Conservation (phyloP, 2,888 invertebrate genomes). For the Pachycephus smyrnensis region DNA sequence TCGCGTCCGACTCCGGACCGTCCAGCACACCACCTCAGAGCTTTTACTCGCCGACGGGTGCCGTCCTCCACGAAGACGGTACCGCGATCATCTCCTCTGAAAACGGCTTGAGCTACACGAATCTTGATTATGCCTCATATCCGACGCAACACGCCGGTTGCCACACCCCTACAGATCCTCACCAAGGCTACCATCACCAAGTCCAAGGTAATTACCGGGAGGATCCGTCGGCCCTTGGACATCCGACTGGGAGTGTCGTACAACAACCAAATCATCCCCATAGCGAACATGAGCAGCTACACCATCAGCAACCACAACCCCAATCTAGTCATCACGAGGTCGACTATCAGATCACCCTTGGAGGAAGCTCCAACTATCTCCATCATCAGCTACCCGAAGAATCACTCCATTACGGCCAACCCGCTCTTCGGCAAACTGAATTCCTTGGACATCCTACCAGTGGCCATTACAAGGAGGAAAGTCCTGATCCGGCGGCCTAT, state of each 20-base stretch:
- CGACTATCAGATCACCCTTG: conserved; percentile 66
- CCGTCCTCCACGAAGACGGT: conserved; percentile 65
- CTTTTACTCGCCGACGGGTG: conserved; percentile 58
- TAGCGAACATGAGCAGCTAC: conserved; percentile 50
- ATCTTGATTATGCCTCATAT: conserved; percentile 80
- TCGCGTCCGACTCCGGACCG: conserved; percentile 33
- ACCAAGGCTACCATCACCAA: conserved; percentile 70
- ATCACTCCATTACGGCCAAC: conserved; percentile 39
- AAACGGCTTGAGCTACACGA: conserved; percentile 90
- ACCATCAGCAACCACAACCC: conserved; percentile 48
- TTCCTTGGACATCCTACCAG: conserved; percentile 71
- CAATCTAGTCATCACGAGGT: conserved; percentile 23
- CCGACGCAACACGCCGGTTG: conserved; percentile 43
- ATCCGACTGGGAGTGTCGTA: conserved; percentile 33
- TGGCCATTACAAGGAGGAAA: conserved; percentile 74
- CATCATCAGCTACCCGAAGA: conserved; percentile 49
- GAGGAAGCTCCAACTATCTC: conserved; percentile 52
- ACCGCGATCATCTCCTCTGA: conserved; percentile 85
- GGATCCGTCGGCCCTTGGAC: conserved; percentile 63
- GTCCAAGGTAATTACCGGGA: conserved; percentile 60
- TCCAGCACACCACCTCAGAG: conserved; percentile 52
- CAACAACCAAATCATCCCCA: conserved; percentile 33
- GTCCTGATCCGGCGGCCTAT: conserved; percentile 59
- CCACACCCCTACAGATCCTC: conserved; percentile 46
- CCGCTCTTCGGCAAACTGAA: conserved; percentile 68